These are phyloP conservation scores for Zoanthus solanderi DNA, from an alignment of 92 coral and sea anemone species.

Conservation along the genomic window DNA sequence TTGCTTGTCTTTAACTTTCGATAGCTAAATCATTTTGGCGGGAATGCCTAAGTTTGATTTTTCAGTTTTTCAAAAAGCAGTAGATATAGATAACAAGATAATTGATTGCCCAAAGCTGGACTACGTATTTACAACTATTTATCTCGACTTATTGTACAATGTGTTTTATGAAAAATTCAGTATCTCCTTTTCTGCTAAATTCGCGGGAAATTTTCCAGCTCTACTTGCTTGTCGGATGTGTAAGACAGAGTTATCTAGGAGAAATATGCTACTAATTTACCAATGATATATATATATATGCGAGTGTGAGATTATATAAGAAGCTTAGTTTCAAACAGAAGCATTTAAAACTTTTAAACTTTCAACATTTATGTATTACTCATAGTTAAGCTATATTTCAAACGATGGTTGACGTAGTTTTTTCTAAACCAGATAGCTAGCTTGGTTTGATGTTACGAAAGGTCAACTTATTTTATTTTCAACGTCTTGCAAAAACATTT, in stretches of 20 bases:
- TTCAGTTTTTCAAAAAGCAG: no score
- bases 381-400: not conserved
- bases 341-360: not conserved
- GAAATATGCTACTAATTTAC: no score
- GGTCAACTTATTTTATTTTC: not conserved
- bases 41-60: not conserved
- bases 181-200: not conserved
- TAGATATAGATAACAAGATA: not conserved
- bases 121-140: not conserved
- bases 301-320: not conserved
- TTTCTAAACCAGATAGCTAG: not conserved
- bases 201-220: not conserved
- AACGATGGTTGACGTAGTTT: not conserved
- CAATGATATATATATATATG: no score
- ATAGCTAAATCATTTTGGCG: not conserved
- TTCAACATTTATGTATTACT: not conserved
- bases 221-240: constrained; percentile 6
- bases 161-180: not conserved
- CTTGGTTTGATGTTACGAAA: not conserved
- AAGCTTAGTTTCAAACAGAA: not conserved
- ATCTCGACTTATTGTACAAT: not conserved
- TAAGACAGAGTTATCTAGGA: not conserved
- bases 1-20: not conserved
- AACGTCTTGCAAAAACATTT: not conserved
- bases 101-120: not conserved